A percentile compares a stretch with the other conserved stretches of the same genome.
Conservation (phyloP, 2,797 vertebrate species). For the Vireo griseus region DNA sequence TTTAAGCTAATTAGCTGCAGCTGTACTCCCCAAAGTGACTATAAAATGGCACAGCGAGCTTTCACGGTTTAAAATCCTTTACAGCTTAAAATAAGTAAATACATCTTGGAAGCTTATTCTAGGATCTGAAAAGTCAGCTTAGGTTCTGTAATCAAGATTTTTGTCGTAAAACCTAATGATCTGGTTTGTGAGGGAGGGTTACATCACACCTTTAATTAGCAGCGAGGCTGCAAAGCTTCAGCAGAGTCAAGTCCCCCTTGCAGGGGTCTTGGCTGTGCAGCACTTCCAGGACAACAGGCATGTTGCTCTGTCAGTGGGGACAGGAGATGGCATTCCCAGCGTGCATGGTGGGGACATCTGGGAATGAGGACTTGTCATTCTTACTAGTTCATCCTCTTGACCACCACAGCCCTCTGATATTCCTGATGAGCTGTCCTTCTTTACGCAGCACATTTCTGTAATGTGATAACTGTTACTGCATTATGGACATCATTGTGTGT, state of each 20-base stretch:
- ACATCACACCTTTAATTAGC: background rate
- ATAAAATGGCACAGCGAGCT: background rate
- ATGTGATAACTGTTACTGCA: background rate
- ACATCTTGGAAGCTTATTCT: background rate
- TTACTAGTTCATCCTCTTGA: background rate
- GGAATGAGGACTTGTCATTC: background rate
- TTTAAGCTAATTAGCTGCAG: slow-evolving; percentile 27
- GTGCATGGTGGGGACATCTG: accelerated
- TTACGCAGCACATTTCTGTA: background rate
- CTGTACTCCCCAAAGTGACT: slow-evolving; percentile 1
- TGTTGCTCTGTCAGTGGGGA: background rate
- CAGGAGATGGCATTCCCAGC: background rate
- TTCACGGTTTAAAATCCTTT: background rate
- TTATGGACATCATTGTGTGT: background rate
- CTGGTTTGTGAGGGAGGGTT: background rate
- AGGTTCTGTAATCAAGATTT: background rate
- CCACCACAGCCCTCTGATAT: background rate
- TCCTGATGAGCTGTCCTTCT: background rate
- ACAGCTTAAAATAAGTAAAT: background rate
- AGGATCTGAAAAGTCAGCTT: background rate
- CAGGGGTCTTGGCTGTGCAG: background rate
- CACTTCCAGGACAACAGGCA: background rate
- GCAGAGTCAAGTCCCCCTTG: background rate
- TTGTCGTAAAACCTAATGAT: background rate
- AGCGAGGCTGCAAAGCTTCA: background rate